A percentile compares a stretch with the other conserved stretches of the same genome.
These are phyloP conservation scores for Agapornis canus DNA, from an alignment of 2,797 vertebrate species.

Conservation along the genomic window DNA sequence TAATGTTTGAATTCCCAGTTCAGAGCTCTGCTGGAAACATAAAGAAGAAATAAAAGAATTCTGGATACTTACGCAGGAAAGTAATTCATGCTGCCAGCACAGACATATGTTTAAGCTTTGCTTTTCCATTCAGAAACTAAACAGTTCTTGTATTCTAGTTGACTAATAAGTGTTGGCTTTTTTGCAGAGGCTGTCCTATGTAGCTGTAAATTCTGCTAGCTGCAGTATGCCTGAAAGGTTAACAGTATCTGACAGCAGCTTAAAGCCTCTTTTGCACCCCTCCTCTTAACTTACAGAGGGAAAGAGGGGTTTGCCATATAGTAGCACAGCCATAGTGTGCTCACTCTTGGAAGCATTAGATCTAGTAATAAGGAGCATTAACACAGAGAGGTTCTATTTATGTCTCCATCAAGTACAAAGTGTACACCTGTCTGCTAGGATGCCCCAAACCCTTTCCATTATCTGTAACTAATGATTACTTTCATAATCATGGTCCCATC, in stretches of 20 bases:
- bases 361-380: background rate
- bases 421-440: background rate
- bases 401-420: background rate
- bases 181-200: background rate
- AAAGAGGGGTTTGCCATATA: background rate
- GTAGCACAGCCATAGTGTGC: fast-evolving
- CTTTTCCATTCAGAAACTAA: conserved; percentile 57
- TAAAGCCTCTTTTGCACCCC: background rate
- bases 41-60: conserved; percentile 51
- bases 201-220: background rate
- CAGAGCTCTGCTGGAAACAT: conserved; percentile 45
- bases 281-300: background rate
- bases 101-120: conserved; percentile 55
- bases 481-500: background rate
- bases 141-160: background rate
- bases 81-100: conserved; percentile 38
- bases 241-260: background rate
- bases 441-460: background rate
- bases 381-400: background rate
- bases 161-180: background rate
- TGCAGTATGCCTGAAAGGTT: background rate
- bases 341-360: background rate
- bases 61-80: conserved; percentile 44
- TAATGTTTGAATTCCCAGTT: background rate
- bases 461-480: background rate